Base-by-base conservation (phyloP, 2,888 invertebrate species). In the Bugulina stolonifera region DNA sequence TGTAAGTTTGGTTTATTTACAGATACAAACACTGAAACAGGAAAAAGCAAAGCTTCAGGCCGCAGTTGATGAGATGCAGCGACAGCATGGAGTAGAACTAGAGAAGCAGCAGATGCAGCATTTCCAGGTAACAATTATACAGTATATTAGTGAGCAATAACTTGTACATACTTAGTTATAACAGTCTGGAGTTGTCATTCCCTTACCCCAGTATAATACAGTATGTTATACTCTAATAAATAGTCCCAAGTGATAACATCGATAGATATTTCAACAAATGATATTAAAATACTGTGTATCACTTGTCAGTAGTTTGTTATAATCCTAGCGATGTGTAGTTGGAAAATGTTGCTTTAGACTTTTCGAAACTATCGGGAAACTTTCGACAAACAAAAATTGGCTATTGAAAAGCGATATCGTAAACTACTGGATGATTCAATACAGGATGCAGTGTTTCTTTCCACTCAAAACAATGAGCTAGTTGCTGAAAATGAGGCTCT, bases 311-410 rank as follows among this genome's bases (percentile, higher is more conserved):
- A n/a, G n/a, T n/a, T n/a, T n/a, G n/a, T n/a, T n/a, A n/a, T n/a
- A n/a, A n/a, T n/a, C n/a, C n/a, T n/a, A n/a, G n/a, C n/a, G n/a
- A n/a, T n/a, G n/a, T n/a, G n/a, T n/a, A n/a, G n/a, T n/a, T n/a
- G n/a, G n/a, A n/a, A n/a, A n/a, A n/a, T n/a, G n/a, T n/a, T n/a
- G n/a, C n/a, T 1, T 73, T n/a, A 81, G 81, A 81, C 81, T 18
- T 82, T 82, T 77, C 74, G 81, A 2, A 77, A 80, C 71, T 82
- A 82, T 73, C 76, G 82, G 0, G 81, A 82, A 75, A 79, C 81
- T 79, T 82, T 81, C 77, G 82, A 82, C 75, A 78, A 81, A 72
- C 82, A 82, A 77, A 82, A 82, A 73, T 77, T 76, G 0, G 81
- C 80, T 22, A 76, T 82, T 29, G 82, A 82, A 69, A 80, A 81